Base-by-base conservation (phyloP, 1,140 invertebrate genomes). In the Tribolium castaneum region DNA sequence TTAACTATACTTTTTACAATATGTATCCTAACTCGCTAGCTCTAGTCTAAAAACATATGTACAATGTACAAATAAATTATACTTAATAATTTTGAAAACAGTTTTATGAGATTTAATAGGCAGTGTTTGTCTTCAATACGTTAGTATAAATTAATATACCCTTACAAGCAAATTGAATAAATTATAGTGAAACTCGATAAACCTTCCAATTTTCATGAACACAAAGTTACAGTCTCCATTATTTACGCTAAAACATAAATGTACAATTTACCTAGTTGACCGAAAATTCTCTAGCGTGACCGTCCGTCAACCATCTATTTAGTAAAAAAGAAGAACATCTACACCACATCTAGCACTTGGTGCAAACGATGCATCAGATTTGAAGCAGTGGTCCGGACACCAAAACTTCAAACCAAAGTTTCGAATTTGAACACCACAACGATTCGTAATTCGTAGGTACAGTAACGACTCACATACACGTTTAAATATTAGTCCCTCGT, bases 41-140 rank as follows among this genome's bases (percentile, higher is more conserved):
- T 62, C 25, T 78, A 78, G 25, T 34, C 39, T 75, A 75, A 45
- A 62, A 78, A 78, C 76, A 74, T 77, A 75, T 77, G 62, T 75
- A 79, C 52, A 75, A 80, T 74, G 74, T 79, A 81, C 78, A 79
- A 81, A 81, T 79, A 79, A 81, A 80, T 78, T 70, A 71, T 73
- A 12, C 70, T 51, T 72, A 78, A 79, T 79, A 79, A 78, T 79
- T 81, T 79, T 79, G 70, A 82, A 76, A 75, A 72, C 70, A 72
- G n/a, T 49, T 59, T 74, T 78, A 82, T 78, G 77, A 79, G 79
- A 80, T 80, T 71, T 75, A 71, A 74, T 50, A 79, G 81, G 81
- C 81, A 82, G 81, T 82, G 81, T 79, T 79, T 75, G 54, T 77
- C 70, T 81, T 77, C 52, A 80, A 80, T 80, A 78, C 71, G 77